Evolutionary conservation across 1,140 invertebrate species (phyloP).

Genomic region (Cylas formicarius): DNA sequence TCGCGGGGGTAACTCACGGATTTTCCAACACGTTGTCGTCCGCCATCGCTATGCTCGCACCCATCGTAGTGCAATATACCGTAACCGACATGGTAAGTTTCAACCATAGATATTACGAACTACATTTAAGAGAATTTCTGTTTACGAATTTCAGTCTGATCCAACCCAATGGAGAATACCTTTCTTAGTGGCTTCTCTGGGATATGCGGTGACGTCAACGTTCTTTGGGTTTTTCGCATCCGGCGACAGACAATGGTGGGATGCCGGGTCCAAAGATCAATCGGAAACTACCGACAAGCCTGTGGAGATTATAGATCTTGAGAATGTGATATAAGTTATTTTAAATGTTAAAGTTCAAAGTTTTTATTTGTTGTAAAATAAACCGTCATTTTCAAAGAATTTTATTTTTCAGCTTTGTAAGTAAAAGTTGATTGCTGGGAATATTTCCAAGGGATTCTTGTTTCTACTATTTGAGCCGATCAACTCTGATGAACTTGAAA

Average conservation of each 20-base stretch:
- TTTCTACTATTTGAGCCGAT: no score
- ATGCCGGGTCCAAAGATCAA: no score
- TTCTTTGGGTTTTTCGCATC: slow-evolving; percentile 46
- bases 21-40: slow-evolving; percentile 6
- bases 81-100: slow-evolving; percentile 42
- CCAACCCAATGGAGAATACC: slow-evolving; percentile 47
- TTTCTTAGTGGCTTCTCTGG: slow-evolving; percentile 49
- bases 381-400: no score
- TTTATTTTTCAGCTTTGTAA: no score
- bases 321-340: no score
- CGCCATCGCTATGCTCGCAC: slow-evolving; percentile 11
- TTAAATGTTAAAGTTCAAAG: no score
- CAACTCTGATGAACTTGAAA: no score
- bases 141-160: slow-evolving; percentile 12
- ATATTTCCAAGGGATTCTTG: no score
- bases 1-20: slow-evolving; percentile 16
- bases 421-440: no score
- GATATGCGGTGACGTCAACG: slow-evolving; percentile 45
- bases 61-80: slow-evolving; percentile 13
- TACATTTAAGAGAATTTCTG: not conserved
- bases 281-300: no score
- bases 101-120: not conserved
- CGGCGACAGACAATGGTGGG: slow-evolving; percentile 44
- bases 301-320: no score
- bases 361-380: no score